Evolutionary conservation across 64 coral and sea anemone species (phyloP).

Genomic region (Catalaphyllia jardinei): DNA sequence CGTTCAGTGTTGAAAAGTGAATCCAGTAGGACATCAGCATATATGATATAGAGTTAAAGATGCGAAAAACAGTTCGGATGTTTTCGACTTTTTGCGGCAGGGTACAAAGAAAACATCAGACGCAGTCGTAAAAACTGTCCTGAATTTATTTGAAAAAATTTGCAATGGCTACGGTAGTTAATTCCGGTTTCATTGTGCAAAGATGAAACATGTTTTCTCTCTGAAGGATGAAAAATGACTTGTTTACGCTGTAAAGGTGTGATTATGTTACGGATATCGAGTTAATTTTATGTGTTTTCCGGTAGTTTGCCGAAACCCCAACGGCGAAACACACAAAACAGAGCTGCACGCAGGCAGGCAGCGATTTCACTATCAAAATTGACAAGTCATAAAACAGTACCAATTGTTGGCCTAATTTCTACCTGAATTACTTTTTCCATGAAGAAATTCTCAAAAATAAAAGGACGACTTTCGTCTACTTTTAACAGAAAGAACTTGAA

Average conservation of each 20-base stretch:
- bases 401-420: background rate
- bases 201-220: constrained; percentile 23
- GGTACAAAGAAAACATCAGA: background rate
- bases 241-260: background rate
- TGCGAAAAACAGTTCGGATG: no score
- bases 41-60: no score
- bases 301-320: background rate
- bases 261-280: constrained; percentile 8
- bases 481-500: background rate
- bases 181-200: constrained; percentile 1
- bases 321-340: background rate
- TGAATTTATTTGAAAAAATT: background rate
- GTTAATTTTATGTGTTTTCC: constrained; percentile 11
- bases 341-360: background rate
- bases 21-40: no score
- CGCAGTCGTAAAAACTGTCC: background rate
- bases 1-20: no score
- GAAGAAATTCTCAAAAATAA: background rate
- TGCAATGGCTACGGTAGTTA: background rate
- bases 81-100: background rate
- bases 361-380: background rate
- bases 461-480: background rate
- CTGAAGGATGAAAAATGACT: background rate
- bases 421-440: background rate
- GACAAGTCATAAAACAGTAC: background rate